Evolutionary conservation across 2,113 vertebrate species (phyloP).

Genomic region (Calyptommatus sinebrachiatus): DNA sequence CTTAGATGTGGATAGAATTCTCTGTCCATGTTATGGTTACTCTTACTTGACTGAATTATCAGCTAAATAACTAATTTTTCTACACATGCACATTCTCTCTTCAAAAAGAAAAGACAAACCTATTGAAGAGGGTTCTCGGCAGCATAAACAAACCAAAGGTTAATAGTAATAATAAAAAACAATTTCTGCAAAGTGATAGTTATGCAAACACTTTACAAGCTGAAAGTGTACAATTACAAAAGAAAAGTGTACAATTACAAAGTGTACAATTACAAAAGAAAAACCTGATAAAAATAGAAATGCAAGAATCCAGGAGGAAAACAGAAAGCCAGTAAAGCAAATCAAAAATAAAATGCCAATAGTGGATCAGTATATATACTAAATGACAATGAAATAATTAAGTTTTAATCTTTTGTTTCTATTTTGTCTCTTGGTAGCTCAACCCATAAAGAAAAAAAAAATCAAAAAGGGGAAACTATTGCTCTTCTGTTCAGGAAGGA

Average conservation of each 20-base stretch:
- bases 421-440: background rate
- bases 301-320: slow-evolving; percentile 5
- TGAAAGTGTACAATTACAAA: slow-evolving; percentile 18
- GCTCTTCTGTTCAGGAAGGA: no score
- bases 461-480: no score
- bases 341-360: slow-evolving; percentile 37
- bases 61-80: slow-evolving; percentile 1
- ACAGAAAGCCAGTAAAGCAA: slow-evolving; percentile 33
- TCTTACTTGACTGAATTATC: slow-evolving; percentile 14
- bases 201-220: slow-evolving; percentile 1
- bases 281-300: background rate
- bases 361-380: no score
- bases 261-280: slow-evolving; percentile 5
- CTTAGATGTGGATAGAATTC: no score
- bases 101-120: slow-evolving; percentile 38
- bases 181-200: background rate
- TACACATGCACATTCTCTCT: background rate
- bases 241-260: background rate
- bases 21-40: no score
- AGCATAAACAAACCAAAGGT: slow-evolving; percentile 18
- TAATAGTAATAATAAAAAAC: slow-evolving; percentile 23
- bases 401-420: background rate
- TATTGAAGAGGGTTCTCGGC: slow-evolving; percentile 47
- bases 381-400: no score
- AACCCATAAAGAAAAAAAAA: background rate